A percentile compares a stretch with the other conserved stretches of the same genome.
Conservation (phyloP, 2,797 vertebrate genomes). For the Falco novaeseelandiae region DNA sequence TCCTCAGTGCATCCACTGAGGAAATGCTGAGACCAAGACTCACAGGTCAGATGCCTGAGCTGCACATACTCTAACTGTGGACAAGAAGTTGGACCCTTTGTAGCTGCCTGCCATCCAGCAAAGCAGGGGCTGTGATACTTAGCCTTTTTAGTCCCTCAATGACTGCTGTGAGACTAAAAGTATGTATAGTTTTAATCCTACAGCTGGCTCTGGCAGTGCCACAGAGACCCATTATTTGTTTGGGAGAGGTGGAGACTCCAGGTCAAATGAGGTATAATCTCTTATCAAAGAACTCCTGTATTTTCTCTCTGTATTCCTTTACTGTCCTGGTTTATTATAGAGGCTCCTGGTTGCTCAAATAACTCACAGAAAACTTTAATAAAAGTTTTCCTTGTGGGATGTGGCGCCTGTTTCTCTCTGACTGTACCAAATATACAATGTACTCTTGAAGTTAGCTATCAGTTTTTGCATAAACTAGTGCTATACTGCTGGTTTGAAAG, state of each 20-base stretch:
- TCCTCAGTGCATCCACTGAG: background rate
- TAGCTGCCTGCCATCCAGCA: background rate
- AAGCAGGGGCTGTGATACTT: background rate
- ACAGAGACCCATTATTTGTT: background rate
- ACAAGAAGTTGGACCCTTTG: background rate
- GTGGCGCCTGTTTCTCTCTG: background rate
- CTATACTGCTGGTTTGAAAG: background rate
- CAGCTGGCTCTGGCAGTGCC: background rate
- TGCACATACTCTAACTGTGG: background rate
- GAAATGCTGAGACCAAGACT: background rate
- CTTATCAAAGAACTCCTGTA: background rate
- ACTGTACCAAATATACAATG: fast-evolving
- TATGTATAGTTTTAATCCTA: background rate
- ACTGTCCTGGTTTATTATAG: background rate
- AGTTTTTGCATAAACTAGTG: background rate
- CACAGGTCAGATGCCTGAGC: background rate
- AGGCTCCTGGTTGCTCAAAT: background rate
- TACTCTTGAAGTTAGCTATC: background rate
- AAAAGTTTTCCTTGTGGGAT: background rate
- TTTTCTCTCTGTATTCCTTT: background rate
- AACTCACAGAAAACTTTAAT: background rate
- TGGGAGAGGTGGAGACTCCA: background rate
- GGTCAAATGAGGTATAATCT: background rate
- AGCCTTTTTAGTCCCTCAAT: background rate
- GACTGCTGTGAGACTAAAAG: background rate